Evolutionary conservation across 2,113 vertebrate genomes (phyloP).

Genomic region (Halcyon malimbica): DNA sequence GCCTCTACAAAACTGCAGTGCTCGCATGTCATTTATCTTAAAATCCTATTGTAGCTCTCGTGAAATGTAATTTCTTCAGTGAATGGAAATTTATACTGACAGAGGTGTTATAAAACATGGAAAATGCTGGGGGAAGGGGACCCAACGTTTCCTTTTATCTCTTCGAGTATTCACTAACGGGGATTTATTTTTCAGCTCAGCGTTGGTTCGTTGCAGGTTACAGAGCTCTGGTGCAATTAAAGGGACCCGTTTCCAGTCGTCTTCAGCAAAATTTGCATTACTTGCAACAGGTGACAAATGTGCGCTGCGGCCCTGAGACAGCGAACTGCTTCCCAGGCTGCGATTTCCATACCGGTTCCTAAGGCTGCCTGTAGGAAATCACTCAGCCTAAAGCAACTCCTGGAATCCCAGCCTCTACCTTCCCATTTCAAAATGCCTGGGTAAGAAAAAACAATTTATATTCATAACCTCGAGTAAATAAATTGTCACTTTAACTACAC

Average conservation of each 20-base stretch:
- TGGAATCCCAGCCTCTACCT: background rate
- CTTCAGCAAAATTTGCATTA: background rate
- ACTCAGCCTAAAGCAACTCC: background rate
- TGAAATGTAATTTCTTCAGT: constrained; percentile 38
- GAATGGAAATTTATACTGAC: constrained; percentile 46
- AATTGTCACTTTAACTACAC: background rate
- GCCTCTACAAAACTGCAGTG: constrained; percentile 10
- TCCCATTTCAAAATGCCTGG: background rate
- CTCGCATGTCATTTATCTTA: constrained; percentile 41
- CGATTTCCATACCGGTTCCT: background rate
- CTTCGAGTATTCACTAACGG: background rate
- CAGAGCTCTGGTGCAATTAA: background rate
- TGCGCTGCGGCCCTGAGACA: background rate
- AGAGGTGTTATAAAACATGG: constrained; percentile 47
- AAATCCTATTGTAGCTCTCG: constrained; percentile 29
- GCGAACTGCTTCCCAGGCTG: background rate
- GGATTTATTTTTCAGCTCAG: constrained; percentile 5
- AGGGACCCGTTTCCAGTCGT: background rate
- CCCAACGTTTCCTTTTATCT: background rate
- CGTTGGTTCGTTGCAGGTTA: background rate
- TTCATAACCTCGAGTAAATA: constrained; percentile 38
- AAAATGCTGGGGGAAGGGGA: background rate
- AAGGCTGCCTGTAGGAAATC: background rate
- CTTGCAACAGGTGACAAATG: background rate
- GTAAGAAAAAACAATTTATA: background rate